Conservation (phyloP, 1,140 invertebrate genomes). For the Dendrolimus kikuchii region DNA sequence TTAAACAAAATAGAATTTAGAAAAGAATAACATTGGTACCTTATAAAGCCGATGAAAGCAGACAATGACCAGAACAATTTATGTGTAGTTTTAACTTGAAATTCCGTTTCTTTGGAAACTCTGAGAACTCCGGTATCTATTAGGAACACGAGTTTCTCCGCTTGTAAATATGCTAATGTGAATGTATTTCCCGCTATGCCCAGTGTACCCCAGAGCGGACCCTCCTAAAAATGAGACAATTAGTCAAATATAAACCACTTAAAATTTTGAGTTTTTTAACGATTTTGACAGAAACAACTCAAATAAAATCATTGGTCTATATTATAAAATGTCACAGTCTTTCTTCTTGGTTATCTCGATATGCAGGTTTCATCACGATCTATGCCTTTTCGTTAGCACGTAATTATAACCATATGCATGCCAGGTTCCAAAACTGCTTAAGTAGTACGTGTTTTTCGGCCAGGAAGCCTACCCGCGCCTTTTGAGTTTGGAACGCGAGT, state of each 20-base stretch:
- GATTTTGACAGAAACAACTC: too few species aligned
- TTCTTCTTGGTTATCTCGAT: too few species aligned
- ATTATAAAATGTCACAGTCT: too few species aligned
- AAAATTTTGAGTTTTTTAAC: not conserved
- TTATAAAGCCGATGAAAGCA: constrained; percentile 45
- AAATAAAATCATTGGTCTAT: too few species aligned
- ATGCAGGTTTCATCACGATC: too few species aligned
- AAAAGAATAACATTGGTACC: constrained; percentile 23
- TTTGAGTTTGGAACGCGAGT: too few species aligned
- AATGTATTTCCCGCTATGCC: constrained; percentile 38
- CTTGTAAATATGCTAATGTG: constrained; percentile 47
- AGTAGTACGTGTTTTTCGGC: too few species aligned
- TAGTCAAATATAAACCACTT: not conserved
- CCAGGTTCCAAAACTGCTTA: too few species aligned
- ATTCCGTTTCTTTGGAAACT: constrained; percentile 26
- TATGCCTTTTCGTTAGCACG: too few species aligned
- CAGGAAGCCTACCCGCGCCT: too few species aligned
- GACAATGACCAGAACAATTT: constrained; percentile 52
- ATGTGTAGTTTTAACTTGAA: constrained; percentile 38
- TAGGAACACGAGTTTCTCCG: constrained; percentile 51
- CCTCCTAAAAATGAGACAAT: constrained; percentile 35
- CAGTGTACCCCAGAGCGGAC: constrained; percentile 44
- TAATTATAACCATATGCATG: too few species aligned
- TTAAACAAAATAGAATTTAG: not conserved
- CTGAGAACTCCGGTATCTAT: constrained; percentile 41